Evolutionary conservation across 2,797 vertebrate species (phyloP), one percentile per base, ranked within the genome.

Genomic region (Catharus ustulatus): DNA sequence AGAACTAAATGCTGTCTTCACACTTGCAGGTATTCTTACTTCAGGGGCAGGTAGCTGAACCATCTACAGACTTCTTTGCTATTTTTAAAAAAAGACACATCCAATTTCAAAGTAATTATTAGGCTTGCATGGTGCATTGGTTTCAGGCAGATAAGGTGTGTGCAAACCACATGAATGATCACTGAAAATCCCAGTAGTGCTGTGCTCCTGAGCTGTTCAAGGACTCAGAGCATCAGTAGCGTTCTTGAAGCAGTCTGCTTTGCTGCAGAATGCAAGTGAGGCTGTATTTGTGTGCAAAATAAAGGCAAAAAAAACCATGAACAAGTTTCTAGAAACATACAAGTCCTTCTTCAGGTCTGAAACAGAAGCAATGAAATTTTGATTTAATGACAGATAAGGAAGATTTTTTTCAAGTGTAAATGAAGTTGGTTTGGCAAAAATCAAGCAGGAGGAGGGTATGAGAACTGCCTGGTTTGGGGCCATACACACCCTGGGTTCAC

Each of bases 401-500:
- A 38, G 13, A 18, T 36, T 82, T 71, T 11, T 14, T 26, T 77
- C 45, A 71, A 42, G 54, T 17, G 20, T 61, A 62, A 66, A 46
- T 18, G 4, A 64, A 66, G 22, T 9, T 20, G 11, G 17, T 78
- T 86, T 40, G 13, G 27, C 23, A 19, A 57, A 34, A 52, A 66
- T 34, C 17, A 22, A 69, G 49, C 76, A 16, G 11, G 30, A 71
- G 34, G 30, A 46, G 52, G 12, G 9, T 67, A 40, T 30, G 18
- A 26, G 46, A 48, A 3, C 21, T 34, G 20, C n/a, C 30, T 18
- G 64, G 12, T 27, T 42, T 19, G 66, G 30, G 16, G 29, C 22
- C 0, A 0, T 40, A 13, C 10, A 29, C 9, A 17, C 12, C 3
- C 24, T 0, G 1, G 7, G 6, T 6, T 26, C n/a, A 15, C 49